Percentiles rank a stretch among this genome's conserved stretches.
Conservation (phyloP, 2,113 vertebrate species). For the Spermophilus dauricus region DNA sequence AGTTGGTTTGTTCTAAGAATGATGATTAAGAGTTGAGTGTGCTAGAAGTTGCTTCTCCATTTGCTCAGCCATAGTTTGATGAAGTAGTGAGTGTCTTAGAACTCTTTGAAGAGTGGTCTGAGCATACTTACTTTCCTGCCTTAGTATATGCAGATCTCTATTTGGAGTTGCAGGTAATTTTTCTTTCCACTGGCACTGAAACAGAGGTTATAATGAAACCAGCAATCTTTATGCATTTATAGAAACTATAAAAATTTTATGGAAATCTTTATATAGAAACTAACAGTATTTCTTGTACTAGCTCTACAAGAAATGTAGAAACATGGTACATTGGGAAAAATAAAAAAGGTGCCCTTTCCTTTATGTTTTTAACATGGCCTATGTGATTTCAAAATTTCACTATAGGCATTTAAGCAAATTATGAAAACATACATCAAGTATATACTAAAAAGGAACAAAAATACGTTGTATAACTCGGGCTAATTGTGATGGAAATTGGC, state of each 20-base stretch:
- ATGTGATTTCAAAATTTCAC: slow-evolving; percentile 81
- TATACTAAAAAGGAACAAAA: slow-evolving; percentile 74
- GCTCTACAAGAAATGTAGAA: slow-evolving; percentile 84
- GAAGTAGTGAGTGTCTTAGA: slow-evolving; percentile 79
- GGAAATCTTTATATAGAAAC: slow-evolving; percentile 89
- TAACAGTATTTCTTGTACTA: slow-evolving; percentile 85
- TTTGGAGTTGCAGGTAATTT: slow-evolving; percentile 85
- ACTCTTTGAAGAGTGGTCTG: slow-evolving; percentile 71
- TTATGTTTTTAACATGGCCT: slow-evolving; percentile 80
- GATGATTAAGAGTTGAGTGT: slow-evolving; percentile 20
- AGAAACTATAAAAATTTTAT: slow-evolving; percentile 89
- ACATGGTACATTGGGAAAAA: slow-evolving; percentile 83
- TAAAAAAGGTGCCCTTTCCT: slow-evolving; percentile 85
- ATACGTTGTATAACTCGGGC: slow-evolving; percentile 68
- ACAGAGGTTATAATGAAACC: slow-evolving; percentile 85
- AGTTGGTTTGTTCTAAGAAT: slow-evolving; percentile 63
- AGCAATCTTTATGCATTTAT: slow-evolving; percentile 89
- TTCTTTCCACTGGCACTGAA: slow-evolving; percentile 86
- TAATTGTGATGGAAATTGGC: slow-evolving; percentile 79
- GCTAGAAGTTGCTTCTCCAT: slow-evolving; percentile 69
- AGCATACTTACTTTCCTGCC: slow-evolving; percentile 56
- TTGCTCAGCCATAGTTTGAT: slow-evolving; percentile 75
- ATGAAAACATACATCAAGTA: slow-evolving; percentile 73
- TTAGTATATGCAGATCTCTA: slow-evolving; percentile 78
- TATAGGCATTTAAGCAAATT: slow-evolving; percentile 80